Conservation (phyloP, 2,113 vertebrate species). For the Serinus canaria region DNA sequence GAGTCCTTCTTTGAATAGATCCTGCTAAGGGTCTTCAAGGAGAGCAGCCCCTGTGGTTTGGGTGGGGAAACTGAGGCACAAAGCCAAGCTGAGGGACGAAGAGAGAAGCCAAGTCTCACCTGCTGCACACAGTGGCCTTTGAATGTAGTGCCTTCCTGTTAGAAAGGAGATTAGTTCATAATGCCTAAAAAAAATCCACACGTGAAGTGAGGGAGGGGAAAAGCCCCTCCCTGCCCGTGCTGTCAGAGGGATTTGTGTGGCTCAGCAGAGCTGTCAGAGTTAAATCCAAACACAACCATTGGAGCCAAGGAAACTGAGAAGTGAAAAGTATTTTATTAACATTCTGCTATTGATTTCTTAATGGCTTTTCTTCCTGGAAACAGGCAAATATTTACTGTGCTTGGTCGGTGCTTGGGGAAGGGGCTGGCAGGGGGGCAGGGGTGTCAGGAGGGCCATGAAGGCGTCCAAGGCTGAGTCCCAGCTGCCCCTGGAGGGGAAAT, state of each 20-base stretch:
- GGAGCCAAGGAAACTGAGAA: background rate
- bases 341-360: slow-evolving; percentile 56
- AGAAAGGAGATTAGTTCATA: background rate
- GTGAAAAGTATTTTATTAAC: slow-evolving; percentile 39
- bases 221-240: background rate
- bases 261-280: slow-evolving; percentile 12
- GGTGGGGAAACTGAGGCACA: background rate
- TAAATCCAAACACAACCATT: background rate
- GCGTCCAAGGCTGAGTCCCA: background rate
- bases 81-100: background rate
- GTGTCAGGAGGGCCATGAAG: accelerated
- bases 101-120: background rate
- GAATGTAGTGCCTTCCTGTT: accelerated
- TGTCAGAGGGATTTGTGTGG: background rate
- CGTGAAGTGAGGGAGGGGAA: background rate
- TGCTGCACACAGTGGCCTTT: background rate
- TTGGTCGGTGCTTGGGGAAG: background rate
- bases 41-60: background rate
- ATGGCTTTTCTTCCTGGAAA: slow-evolving; percentile 61
- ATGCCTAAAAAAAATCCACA: background rate
- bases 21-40: background rate
- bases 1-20: background rate
- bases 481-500: background rate
- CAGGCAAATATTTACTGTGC: slow-evolving; percentile 12
- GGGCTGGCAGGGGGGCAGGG: background rate